Conservation (phyloP, 2,888 invertebrate species). For the Erebia aethiops region DNA sequence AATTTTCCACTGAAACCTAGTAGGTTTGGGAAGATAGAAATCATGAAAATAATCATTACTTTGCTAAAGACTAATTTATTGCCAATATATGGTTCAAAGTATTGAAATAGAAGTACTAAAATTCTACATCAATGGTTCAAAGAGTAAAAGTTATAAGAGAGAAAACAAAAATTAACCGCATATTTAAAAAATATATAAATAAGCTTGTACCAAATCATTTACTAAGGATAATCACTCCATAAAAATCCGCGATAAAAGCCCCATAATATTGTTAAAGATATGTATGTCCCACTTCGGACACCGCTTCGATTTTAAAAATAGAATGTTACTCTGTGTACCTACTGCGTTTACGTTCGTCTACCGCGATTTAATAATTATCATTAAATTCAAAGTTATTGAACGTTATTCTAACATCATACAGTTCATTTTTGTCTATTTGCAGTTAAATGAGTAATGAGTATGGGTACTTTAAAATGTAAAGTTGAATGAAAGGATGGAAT, state of each 20-base stretch:
- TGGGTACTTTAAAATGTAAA: conserved; percentile 53
- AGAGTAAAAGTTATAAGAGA: not conserved
- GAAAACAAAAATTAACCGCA: not conserved
- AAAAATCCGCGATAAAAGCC: conserved; percentile 54
- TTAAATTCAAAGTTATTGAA: conserved; percentile 43
- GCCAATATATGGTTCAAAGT: too few species aligned
- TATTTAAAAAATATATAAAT: not conserved
- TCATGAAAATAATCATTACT: too few species aligned
- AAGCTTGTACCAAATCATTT: not conserved
- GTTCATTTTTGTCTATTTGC: conserved; percentile 34
- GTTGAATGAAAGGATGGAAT: conserved; percentile 58
- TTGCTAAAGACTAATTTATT: too few species aligned
- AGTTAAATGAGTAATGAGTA: conserved; percentile 46
- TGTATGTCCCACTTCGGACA: conserved; percentile 75
- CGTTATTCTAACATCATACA: conserved; percentile 50
- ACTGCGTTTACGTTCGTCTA: conserved; percentile 72
- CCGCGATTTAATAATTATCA: conserved; percentile 55
- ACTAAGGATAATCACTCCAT: conserved; percentile 28
- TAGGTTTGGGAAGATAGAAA: too few species aligned
- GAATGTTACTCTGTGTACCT: conserved; percentile 60
- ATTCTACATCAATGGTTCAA: too few species aligned
- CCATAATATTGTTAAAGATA: conserved; percentile 59
- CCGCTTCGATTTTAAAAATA: conserved; percentile 82
- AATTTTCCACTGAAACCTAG: too few species aligned
- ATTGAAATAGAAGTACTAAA: too few species aligned